Conservation (phyloP, 2,797 vertebrate genomes). For the Cynodonichthys magdalenae region DNA sequence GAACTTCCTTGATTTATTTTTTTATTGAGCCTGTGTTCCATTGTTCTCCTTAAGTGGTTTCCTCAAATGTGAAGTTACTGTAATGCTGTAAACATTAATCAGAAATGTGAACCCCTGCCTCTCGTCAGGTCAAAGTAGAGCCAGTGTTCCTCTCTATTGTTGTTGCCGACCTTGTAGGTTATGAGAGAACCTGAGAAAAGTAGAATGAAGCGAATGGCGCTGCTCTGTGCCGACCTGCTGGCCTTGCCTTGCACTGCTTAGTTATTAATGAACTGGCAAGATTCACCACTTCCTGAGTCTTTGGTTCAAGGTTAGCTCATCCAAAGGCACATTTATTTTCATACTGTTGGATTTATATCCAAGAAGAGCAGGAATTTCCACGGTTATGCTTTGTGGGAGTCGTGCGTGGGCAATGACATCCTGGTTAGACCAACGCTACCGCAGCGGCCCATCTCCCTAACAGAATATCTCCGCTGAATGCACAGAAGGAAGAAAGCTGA, state of each 20-base stretch:
- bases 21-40: constrained; percentile 48
- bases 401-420: constrained; percentile 27
- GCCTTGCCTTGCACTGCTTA: constrained; percentile 35
- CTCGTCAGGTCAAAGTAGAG: constrained; percentile 64
- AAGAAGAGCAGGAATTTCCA: constrained; percentile 31
- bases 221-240: constrained; percentile 47
- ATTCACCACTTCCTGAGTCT: constrained; percentile 54
- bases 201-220: constrained; percentile 41
- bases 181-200: constrained; percentile 67
- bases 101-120: constrained; percentile 56
- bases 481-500: constrained; percentile 44
- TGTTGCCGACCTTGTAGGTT: constrained; percentile 68
- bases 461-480: constrained; percentile 43
- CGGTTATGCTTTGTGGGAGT: constrained; percentile 15
- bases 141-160: constrained; percentile 65
- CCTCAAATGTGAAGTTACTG: constrained; percentile 68
- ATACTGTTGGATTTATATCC: constrained; percentile 21
- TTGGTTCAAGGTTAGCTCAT: constrained; percentile 61
- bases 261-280: constrained; percentile 67
- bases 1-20: constrained; percentile 20
- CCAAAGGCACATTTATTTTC: constrained; percentile 45
- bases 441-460: constrained; percentile 46
- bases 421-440: constrained; percentile 22
- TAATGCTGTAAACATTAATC: constrained; percentile 66
- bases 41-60: constrained; percentile 76